Conservation (phyloP, 2,113 vertebrate species). For the Oreochromis spilurus region DNA sequence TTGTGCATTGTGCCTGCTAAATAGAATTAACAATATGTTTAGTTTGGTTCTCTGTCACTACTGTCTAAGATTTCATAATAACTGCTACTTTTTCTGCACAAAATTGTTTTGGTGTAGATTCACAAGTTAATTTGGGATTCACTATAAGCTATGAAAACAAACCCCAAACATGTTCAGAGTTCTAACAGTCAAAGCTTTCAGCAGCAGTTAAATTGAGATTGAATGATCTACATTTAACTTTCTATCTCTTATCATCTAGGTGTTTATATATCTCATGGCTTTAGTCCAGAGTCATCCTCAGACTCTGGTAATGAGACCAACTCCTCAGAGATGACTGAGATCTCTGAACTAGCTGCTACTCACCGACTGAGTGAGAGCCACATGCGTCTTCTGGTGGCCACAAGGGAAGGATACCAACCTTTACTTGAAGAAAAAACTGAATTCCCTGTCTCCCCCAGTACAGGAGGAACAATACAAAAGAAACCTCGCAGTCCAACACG, state of each 20-base stretch:
- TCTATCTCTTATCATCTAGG: constrained; percentile 81
- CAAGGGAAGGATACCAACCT: constrained; percentile 88
- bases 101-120: too few species aligned
- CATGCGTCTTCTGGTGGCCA: constrained; percentile 85
- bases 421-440: constrained; percentile 90
- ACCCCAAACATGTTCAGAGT: too few species aligned
- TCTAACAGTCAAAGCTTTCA: too few species aligned
- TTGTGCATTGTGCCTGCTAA: too few species aligned
- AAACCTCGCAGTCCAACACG: constrained; percentile 71
- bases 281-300: constrained; percentile 93
- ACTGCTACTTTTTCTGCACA: too few species aligned
- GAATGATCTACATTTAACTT: too few species aligned
- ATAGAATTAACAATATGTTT: too few species aligned
- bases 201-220: too few species aligned
- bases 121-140: too few species aligned
- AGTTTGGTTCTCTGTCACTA: too few species aligned
- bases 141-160: too few species aligned
- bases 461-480: constrained; percentile 76
- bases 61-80: too few species aligned
- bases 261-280: constrained; percentile 88
- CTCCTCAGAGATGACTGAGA: constrained; percentile 98
- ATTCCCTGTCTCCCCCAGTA: constrained; percentile 79
- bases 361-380: constrained; percentile 88
- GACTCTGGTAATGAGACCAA: constrained; percentile 99
- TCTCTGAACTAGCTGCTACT: constrained; percentile 84